Evolutionary conservation across 1,140 invertebrate species (phyloP), one percentile per base, ranked within the genome.

Genomic region (Panagrolaimus sp.): DNA sequence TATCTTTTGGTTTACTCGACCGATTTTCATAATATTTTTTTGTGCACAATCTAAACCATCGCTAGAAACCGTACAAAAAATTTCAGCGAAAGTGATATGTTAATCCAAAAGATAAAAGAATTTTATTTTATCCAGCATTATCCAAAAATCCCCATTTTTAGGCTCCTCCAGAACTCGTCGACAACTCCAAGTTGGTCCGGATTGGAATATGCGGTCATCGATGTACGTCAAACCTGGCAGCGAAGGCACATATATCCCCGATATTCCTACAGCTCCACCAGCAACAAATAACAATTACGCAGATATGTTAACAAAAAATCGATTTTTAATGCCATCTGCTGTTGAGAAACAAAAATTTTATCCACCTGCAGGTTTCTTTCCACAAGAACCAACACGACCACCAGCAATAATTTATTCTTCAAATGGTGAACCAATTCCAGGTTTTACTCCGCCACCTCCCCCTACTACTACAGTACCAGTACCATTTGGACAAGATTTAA

Each of bases 231-330:
- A 57, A 57, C 51, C 14, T 16, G 51, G 5, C 51, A 57, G 11
- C 11, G 51, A 20, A 57, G n/a, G 51, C 11, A 9, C 51, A 57
- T 20, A 38, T 38, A 38, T 38, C 31, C 51, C 51, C 1, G 27
- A 25, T 16, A 5, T 57, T 5, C 14, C 51, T 0, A 27, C 20
- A 57, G 11, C 51, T 1, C 51, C 14, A 4, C 20, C 20, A 25
- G 20, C 51, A 1, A 20, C 51, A 3, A 27, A 27, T 2, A 57
- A 20, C 0, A 57, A 57, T 57, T 57, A 25, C n/a, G 51, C 51
- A 25, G 51, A 57, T 57, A 25, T 57, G 16, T 57, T 57, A 27
- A 57, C 51, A 13, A 57, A 57, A 57, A 57, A 57, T 27, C 20
- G 27, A 20, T 57, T 57, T 57, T 20, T 57, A 25, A 57, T 57